phyloP scores from a whole-genome alignment of 2,888 invertebrate species.

The Branchellion lobata region DNA sequence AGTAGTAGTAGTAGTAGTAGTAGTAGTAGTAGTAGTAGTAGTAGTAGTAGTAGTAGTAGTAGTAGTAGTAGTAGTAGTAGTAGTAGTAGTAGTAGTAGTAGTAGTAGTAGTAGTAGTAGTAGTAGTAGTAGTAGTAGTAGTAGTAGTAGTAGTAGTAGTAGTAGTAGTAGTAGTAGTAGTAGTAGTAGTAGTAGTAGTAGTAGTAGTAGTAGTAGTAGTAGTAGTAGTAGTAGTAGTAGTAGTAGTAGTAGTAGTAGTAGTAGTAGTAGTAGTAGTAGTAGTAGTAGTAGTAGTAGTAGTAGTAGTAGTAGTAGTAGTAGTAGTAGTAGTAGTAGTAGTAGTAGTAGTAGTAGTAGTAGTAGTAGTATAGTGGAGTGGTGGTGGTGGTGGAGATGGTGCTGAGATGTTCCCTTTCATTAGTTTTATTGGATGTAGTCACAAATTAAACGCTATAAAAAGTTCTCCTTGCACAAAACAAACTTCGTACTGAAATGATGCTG shows the following conservation, averaged over 20 bases:
- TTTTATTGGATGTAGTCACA: too few species aligned
- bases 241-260: conserved; percentile 38
- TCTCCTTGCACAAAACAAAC: too few species aligned
- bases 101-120: conserved; percentile 37
- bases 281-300: conserved; percentile 40
- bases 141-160: conserved; percentile 38
- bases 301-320: conserved; percentile 40
- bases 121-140: conserved; percentile 39
- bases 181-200: conserved; percentile 37
- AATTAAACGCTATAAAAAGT: too few species aligned
- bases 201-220: conserved; percentile 39
- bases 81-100: conserved; percentile 38
- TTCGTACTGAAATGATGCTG: too few species aligned
- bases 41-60: conserved; percentile 6
- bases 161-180: conserved; percentile 35
- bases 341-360: conserved; percentile 40
- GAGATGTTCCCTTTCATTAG: too few species aligned
- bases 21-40: conserved; percentile 25
- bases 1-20: conserved; percentile 36
- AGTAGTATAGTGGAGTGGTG: conserved; percentile 19
- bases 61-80: conserved; percentile 39
- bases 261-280: conserved; percentile 39
- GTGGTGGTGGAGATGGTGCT: background rate
- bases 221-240: conserved; percentile 37
- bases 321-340: conserved; percentile 40